Evolutionary conservation across 2,113 vertebrate species (phyloP).

Genomic region (Xenopus tropicalis): DNA sequence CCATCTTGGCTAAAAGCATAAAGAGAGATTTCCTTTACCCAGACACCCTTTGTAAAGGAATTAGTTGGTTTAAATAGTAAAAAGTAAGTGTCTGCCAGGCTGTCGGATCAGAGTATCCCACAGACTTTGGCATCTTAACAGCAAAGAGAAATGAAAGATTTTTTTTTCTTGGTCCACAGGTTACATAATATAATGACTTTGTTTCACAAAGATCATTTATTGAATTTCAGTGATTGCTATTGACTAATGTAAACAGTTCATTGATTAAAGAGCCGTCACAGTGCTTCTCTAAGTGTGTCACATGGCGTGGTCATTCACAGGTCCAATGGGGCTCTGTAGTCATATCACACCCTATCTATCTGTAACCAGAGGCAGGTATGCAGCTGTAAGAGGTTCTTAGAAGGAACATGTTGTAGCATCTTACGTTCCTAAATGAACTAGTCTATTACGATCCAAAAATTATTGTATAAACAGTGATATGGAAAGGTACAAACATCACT

Average conservation of each 20-base stretch:
- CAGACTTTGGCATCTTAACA: slow-evolving; percentile 57
- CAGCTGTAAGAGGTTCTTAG: slow-evolving; percentile 69
- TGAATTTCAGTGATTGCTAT: slow-evolving; percentile 57
- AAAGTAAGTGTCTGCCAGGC: slow-evolving; percentile 48
- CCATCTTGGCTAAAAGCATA: slow-evolving; percentile 64
- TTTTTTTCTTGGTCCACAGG: slow-evolving; percentile 61
- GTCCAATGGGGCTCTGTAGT: slow-evolving; percentile 64
- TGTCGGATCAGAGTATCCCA: slow-evolving; percentile 51
- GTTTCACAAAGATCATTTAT: slow-evolving; percentile 33
- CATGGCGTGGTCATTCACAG: slow-evolving; percentile 54
- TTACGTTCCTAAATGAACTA: slow-evolving; percentile 64
- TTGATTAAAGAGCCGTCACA: slow-evolving; percentile 65
- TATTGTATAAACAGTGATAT: slow-evolving; percentile 75
- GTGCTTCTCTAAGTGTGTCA: slow-evolving; percentile 58
- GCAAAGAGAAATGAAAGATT: slow-evolving; percentile 54
- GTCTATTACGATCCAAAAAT: slow-evolving; percentile 77
- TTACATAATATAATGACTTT: slow-evolving; percentile 61
- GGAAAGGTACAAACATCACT: slow-evolving; percentile 80
- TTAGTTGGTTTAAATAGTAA: slow-evolving; percentile 49
- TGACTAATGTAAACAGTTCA: slow-evolving; percentile 71
- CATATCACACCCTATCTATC: slow-evolving; percentile 59
- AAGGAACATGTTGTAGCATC: slow-evolving; percentile 65
- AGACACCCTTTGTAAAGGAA: slow-evolving; percentile 56
- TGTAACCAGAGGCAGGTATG: slow-evolving; percentile 73
- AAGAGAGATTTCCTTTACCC: slow-evolving; percentile 60